Evolutionary conservation across 2,797 vertebrate genomes (phyloP).

Genomic region (Limnodromus scolopaceus): DNA sequence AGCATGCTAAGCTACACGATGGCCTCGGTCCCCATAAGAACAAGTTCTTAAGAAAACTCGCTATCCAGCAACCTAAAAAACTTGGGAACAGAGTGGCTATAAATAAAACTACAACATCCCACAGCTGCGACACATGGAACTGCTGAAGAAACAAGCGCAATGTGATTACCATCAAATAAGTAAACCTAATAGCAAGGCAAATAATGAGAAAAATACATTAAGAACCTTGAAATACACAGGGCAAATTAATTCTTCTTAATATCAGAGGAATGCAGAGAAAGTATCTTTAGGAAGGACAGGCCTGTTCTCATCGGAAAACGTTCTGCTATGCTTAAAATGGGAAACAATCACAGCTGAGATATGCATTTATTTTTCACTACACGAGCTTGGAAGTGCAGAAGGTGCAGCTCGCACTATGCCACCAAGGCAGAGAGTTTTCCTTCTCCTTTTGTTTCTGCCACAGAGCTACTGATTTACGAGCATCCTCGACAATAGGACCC

Average conservation of each 20-base stretch:
- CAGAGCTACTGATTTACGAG: conserved; percentile 34
- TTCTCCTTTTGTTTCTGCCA: conserved; percentile 12
- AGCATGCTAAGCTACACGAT: background rate
- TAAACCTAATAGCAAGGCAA: background rate
- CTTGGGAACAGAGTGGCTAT: background rate
- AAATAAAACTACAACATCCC: background rate
- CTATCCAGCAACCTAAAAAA: background rate
- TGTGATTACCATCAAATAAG: background rate
- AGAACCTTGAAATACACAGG: background rate
- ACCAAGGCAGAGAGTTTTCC: background rate
- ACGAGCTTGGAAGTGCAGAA: background rate
- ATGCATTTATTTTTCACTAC: background rate
- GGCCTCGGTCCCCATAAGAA: background rate
- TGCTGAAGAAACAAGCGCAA: background rate
- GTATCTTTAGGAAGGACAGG: background rate
- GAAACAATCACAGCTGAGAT: background rate
- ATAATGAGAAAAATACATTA: background rate
- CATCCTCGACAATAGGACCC: background rate
- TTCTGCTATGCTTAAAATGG: background rate
- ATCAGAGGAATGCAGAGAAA: background rate
- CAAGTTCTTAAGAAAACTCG: background rate
- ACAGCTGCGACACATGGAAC: rapidly evolving
- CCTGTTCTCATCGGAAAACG: background rate
- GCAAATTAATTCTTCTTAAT: background rate
- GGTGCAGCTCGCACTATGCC: background rate